These are phyloP conservation scores for Piezodorus guildinii DNA, from an alignment of 1,140 invertebrate species.

Conservation along the genomic window DNA sequence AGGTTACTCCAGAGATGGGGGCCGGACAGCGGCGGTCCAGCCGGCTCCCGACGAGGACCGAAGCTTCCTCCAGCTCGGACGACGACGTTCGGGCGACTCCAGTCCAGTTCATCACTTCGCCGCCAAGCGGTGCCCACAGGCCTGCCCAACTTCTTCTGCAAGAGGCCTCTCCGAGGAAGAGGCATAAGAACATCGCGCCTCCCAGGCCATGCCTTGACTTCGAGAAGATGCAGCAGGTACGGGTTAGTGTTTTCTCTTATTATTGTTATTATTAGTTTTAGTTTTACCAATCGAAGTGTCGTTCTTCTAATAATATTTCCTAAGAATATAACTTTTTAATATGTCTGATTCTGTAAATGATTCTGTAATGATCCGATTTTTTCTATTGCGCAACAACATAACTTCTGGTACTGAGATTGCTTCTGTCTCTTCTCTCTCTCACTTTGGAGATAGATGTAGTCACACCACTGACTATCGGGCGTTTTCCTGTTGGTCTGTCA, in stretches of 20 bases:
- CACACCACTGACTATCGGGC: too few species aligned
- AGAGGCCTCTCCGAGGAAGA: slow-evolving; percentile 40
- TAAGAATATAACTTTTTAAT: too few species aligned
- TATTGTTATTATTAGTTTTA: background rate
- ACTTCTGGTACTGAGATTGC: too few species aligned
- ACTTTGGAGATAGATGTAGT: too few species aligned
- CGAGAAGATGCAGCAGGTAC: slow-evolving; percentile 91
- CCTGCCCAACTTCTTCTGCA: slow-evolving; percentile 42
- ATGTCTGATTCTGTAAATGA: too few species aligned
- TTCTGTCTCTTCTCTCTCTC: too few species aligned
- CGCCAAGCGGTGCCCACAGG: slow-evolving; percentile 44
- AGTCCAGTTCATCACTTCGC: slow-evolving; percentile 77
- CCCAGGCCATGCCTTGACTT: slow-evolving; percentile 82
- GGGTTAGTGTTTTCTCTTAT: slow-evolving; percentile 14
- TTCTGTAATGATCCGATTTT: too few species aligned
- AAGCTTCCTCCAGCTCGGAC: slow-evolving; percentile 32
- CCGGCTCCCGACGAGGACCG: slow-evolving; percentile 31
- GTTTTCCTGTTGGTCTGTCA: too few species aligned
- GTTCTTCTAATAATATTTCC: too few species aligned
- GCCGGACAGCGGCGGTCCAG: slow-evolving; percentile 26
- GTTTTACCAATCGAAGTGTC: too few species aligned
- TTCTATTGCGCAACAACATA: too few species aligned
- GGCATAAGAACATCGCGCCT: slow-evolving; percentile 43
- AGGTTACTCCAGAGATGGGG: background rate
- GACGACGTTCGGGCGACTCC: slow-evolving; percentile 49